Base-by-base conservation (phyloP, 37 sponge, comb jelly and placozoan genomes). In the Cliona cf. orientalis region DNA sequence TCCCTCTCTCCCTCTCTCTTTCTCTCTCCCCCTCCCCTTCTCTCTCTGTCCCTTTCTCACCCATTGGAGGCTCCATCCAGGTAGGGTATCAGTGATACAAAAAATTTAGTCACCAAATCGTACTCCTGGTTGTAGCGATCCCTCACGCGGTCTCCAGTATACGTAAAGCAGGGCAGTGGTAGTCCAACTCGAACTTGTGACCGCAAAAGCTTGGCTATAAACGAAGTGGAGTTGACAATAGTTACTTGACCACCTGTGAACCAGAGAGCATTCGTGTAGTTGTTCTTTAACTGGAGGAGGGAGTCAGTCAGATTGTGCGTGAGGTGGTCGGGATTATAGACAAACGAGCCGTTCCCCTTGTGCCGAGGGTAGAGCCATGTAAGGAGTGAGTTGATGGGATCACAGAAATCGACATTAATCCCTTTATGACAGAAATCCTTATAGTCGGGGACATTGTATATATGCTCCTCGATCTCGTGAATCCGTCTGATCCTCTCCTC, bases 341-440 rank as follows among this genome's bases (percentile, higher is more conserved):
- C 45, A 21, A 58, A 68, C 14, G 32, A 21, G 37, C 66, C 68
- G 22, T 61, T 56, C 28, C 33, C 55, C 1, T 70, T 66, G 11
- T 59, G 26, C 2, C 37, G 38, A 17, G 87, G 83, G 37, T 89
- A 92, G 53, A 92, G 69, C 42, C 85, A 89, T 2, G 93, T 85
- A 42, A 89, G 46, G 2, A 92, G 65, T n/a, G 90, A 85, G 35
- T 73, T 80, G 12, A 92, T 40, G 0, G 86, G 90, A n/a, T 74
- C 82, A 44, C 93, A 92, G 0, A 61, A 46, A 2, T 28, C 71
- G 44, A 44, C 28, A 5, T 23, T 49, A 11, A 3, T 0, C 3
- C 14, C 5, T 70, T 73, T 78, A 58, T 64, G 76, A 56, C 93
- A 92, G 68, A 79, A 75, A 12, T 79, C 33, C 14, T 32, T 14